Percentiles rank a stretch among this genome's conserved stretches.
phyloP scores from a whole-genome alignment of 2,113 vertebrate genomes.

The Corythaeola cristata region DNA sequence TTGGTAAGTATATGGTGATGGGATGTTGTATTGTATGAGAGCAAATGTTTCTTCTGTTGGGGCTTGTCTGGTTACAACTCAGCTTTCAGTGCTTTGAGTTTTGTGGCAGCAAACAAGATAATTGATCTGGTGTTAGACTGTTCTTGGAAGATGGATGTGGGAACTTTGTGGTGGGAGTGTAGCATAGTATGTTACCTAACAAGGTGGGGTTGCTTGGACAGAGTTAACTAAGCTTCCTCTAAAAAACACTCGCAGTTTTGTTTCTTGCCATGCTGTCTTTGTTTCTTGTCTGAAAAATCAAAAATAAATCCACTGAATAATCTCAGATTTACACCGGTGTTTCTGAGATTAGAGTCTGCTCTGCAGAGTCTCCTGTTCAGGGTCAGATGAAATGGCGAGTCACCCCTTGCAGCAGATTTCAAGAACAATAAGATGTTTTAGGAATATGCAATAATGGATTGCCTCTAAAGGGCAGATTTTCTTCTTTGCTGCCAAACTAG shows the following conservation, averaged over 20 bases:
- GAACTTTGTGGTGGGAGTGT: not conserved
- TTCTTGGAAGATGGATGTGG: not conserved
- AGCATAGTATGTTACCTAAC: not conserved
- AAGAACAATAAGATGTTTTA: conserved; percentile 51
- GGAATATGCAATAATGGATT: not conserved
- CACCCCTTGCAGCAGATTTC: not conserved
- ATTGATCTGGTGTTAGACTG: not conserved
- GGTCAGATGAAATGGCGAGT: not conserved
- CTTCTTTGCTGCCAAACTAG: conserved; percentile 25
- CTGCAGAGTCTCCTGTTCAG: not conserved
- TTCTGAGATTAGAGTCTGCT: conserved; percentile 14
- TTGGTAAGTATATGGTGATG: conserved; percentile 67
- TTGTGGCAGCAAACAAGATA: not conserved
- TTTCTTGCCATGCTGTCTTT: not conserved
- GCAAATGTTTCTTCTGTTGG: not conserved
- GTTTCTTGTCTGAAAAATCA: not conserved
- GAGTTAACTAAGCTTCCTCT: not conserved
- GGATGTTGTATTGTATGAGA: not conserved
- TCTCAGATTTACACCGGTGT: not conserved
- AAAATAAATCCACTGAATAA: not conserved
- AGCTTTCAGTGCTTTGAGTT: not conserved
- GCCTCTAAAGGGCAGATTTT: conserved; percentile 57
- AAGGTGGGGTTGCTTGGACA: not conserved
- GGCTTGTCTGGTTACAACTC: not conserved
- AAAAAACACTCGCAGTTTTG: not conserved